Base-by-base conservation (phyloP, 1,140 invertebrate species). In the Lordiphosa collinella region DNA sequence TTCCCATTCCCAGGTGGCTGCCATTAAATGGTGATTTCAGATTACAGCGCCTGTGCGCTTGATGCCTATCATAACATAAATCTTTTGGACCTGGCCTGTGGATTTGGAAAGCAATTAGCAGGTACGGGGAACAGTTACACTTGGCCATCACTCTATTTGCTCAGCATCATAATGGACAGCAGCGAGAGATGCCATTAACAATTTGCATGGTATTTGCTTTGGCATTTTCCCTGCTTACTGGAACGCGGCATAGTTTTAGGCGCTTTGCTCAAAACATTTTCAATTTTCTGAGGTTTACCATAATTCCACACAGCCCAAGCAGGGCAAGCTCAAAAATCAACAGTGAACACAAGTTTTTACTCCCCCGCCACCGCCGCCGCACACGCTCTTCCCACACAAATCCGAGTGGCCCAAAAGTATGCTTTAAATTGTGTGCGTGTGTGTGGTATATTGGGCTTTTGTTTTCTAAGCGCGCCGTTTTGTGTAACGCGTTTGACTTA, bases 81-180 rank as follows among this genome's bases (percentile, higher is more conserved):
- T 82, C 78, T 73, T 29, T 62, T 29, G 16, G 56, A 31, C 18
- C 18, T 18, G 40, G 62, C 10, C 56, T 46, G 37, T 48, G 78
- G 59, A 72, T 84, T 82, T 84, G 78, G 66, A 79, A 82, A 84
- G 78, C 78, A 84, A 84, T 84, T 84, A 84, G 66, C 55, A 55
- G 56, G 59, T 52, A 38, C 41, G 49, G 11, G 55, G 47, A 64
- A 44, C 47, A 36, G 51, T 44, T 9, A 36, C 36, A 8, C 9
- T n/a, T 6, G 6, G 10, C 16, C 18, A 66, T 82, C 76, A 82
- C 70, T 67, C 47, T 80, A 63, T 80, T 82, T 80, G 76, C 57
- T 58, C n/a, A 46, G 29, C 25, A 58, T 82, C 25, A 58, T 82
- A 80, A 76, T 82, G 76, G 66, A 76, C 44, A 46, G 41, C 43